These are phyloP conservation scores for Yponomeuta malinellus DNA, from an alignment of 2,888 invertebrate genomes.

Conservation along the genomic window DNA sequence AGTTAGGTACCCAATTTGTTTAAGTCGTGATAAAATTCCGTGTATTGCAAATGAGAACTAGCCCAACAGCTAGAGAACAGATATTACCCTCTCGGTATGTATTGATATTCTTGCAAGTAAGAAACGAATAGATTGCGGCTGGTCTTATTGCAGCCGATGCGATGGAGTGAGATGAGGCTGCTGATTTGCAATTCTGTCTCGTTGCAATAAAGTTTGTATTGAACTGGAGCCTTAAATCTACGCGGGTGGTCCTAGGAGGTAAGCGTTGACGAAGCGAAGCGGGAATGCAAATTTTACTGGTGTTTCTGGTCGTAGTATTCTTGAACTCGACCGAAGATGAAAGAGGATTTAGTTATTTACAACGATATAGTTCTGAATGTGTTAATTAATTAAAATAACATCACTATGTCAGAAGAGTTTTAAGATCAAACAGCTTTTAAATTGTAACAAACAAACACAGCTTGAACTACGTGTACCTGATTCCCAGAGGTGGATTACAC, in stretches of 20 bases:
- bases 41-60: conserved; percentile 3
- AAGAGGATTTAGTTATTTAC: conserved; percentile 34
- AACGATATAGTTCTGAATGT: not conserved
- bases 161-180: conserved; percentile 31
- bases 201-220: conserved; percentile 62
- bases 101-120: conserved; percentile 49
- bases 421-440: not conserved
- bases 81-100: conserved; percentile 40
- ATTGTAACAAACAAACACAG: not conserved
- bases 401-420: not conserved
- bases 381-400: not conserved
- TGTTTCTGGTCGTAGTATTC: conserved; percentile 48
- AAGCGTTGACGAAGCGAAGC: conserved; percentile 58
- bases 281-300: conserved; percentile 70
- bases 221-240: conserved; percentile 42
- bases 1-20: not conserved
- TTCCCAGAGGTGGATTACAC: not conserved
- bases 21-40: not conserved
- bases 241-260: conserved; percentile 72
- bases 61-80: conserved; percentile 24
- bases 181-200: conserved; percentile 51
- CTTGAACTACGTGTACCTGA: not conserved
- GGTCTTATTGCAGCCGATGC: conserved; percentile 53
- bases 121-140: conserved; percentile 54
- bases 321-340: conserved; percentile 48